Conservation (phyloP, 2,888 invertebrate genomes). For the Nemoura dubitans region DNA sequence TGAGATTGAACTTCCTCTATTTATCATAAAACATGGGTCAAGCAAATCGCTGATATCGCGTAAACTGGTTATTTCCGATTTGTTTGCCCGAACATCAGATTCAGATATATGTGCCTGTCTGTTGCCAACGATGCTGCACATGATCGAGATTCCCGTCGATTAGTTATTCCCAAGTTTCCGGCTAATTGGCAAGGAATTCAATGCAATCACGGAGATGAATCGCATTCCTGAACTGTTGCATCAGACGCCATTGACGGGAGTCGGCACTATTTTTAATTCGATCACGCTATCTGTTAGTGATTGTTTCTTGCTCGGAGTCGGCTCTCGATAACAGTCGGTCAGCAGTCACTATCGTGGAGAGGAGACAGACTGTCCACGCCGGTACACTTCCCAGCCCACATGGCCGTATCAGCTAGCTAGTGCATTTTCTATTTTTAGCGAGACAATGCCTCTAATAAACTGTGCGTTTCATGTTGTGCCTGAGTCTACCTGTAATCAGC, state of each 20-base stretch:
- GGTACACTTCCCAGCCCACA: neutral
- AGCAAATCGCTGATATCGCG: neutral
- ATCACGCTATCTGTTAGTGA: too few species aligned
- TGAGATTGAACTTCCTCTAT: neutral
- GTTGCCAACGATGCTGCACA: neutral
- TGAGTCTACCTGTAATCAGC: neutral
- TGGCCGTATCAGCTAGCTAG: neutral
- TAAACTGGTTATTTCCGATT: neutral
- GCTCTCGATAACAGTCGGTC: too few species aligned
- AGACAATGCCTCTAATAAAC: neutral
- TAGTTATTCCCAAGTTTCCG: neutral
- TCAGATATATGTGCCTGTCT: neutral
- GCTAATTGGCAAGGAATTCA: neutral
- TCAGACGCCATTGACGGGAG: neutral
- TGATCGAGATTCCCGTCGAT: neutral
- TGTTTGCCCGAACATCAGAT: neutral
- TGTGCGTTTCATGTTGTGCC: conserved; percentile 8
- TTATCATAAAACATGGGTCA: neutral
- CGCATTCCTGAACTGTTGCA: neutral
- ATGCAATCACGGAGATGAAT: neutral
- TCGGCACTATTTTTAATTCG: neutral
- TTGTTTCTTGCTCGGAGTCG: too few species aligned
- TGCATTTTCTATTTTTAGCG: neutral
- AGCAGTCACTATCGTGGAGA: too few species aligned
- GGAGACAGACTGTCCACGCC: too few species aligned